A percentile compares a stretch with the other conserved stretches of the same genome.
These are phyloP conservation scores for Hyalella azteca DNA, from an alignment of 2,888 invertebrate genomes.

Conservation along the genomic window DNA sequence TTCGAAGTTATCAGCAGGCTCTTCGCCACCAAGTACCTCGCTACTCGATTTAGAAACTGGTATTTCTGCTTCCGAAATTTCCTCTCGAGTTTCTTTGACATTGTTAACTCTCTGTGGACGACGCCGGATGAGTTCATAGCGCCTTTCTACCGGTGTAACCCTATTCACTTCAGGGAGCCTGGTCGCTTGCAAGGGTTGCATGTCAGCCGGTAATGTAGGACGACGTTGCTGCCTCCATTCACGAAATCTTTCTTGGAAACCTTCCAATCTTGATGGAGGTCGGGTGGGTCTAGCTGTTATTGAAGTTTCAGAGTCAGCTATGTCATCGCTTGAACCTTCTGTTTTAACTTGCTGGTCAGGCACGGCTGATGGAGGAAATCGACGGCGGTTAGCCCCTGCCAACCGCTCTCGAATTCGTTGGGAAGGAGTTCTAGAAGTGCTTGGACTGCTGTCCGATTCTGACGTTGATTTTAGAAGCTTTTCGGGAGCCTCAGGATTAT, in stretches of 20 bases:
- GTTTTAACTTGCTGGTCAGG: background rate
- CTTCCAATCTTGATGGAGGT: slow-evolving; percentile 22
- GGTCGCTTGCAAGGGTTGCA: background rate
- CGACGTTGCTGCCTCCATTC: background rate
- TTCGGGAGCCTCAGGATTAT: background rate
- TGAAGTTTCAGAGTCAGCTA: background rate
- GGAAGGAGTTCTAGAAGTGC: background rate
- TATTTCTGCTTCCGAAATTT: background rate
- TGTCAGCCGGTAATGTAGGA: background rate
- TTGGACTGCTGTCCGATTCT: background rate
- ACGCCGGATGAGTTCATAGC: slow-evolving; percentile 1
- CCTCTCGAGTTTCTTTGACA: background rate
- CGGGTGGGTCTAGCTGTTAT: background rate
- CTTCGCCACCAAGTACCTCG: background rate
- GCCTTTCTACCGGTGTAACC: background rate
- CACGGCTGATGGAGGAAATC: background rate
- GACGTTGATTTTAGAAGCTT: background rate
- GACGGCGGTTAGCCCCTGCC: background rate
- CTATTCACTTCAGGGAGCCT: background rate
- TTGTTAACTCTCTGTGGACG: background rate
- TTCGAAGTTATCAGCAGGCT: background rate
- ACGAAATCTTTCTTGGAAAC: slow-evolving; percentile 17
- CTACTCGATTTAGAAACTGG: background rate
- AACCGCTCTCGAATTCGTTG: slow-evolving; percentile 20
- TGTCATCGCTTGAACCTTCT: background rate